Percentiles rank a stretch among this genome's conserved stretches.
Conservation (phyloP, 2,113 vertebrate genomes). For the Cricetomys ansorgei region DNA sequence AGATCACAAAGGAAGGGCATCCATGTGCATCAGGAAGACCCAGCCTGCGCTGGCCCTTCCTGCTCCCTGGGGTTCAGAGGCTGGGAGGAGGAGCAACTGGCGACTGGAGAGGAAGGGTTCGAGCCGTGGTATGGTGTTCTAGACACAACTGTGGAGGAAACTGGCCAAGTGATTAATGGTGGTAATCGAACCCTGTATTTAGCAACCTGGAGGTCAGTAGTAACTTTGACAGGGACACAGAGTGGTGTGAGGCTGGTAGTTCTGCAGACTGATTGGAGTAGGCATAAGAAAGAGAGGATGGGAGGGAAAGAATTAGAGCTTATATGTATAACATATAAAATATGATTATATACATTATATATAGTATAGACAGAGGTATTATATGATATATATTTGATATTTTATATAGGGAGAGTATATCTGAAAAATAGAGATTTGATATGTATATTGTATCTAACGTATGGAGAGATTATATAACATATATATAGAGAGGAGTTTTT, state of each 20-base stretch:
- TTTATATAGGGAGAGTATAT: not conserved
- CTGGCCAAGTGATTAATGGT: not conserved
- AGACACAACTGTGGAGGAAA: not conserved
- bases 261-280: not conserved
- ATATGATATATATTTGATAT: not conserved
- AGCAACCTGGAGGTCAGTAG: not conserved
- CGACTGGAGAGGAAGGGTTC: not conserved
- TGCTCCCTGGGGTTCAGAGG: not conserved
- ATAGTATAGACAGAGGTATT: not conserved
- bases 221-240: not conserved
- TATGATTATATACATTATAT: not conserved
- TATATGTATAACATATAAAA: not conserved
- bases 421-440: not conserved
- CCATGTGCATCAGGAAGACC: not conserved
- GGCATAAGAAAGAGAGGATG: not conserved
- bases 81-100: not conserved
- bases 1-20: not conserved
- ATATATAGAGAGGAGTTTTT: no score
- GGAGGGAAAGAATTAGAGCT: not conserved
- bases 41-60: accelerated
- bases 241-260: not conserved
- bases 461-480: not conserved
- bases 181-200: not conserved
- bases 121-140: not conserved
- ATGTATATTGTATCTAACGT: not conserved